phyloP scores from a whole-genome alignment of 2,888 invertebrate species.

The Epicampocera succincta region DNA sequence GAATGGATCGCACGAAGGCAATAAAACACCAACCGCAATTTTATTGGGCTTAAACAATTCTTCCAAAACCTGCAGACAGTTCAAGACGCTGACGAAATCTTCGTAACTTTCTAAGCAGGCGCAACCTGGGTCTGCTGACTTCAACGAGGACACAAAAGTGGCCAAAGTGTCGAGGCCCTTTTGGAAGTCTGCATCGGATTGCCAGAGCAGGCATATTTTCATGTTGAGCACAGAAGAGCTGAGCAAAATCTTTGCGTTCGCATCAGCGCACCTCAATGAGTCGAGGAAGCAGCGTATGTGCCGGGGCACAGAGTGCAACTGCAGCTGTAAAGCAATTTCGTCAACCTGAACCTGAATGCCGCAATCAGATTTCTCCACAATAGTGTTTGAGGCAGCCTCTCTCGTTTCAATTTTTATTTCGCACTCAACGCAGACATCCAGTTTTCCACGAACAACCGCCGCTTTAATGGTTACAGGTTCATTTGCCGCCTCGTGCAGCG shows the following conservation, averaged over 20 bases:
- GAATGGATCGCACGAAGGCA: not conserved
- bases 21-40: slow-evolving; percentile 73
- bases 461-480: not conserved
- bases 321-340: slow-evolving; percentile 71
- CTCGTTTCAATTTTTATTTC: slow-evolving; percentile 40
- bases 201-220: slow-evolving; percentile 73
- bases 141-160: slow-evolving; percentile 63
- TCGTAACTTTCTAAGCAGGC: slow-evolving; percentile 73
- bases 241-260: slow-evolving; percentile 11
- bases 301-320: slow-evolving; percentile 71
- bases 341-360: slow-evolving; percentile 74
- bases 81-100: slow-evolving; percentile 75
- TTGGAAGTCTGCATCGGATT: slow-evolving; percentile 74
- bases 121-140: slow-evolving; percentile 1
- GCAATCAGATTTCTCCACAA: slow-evolving; percentile 68
- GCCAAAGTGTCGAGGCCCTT: slow-evolving; percentile 74
- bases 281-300: slow-evolving; percentile 72
- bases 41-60: slow-evolving; percentile 73
- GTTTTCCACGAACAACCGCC: not conserved
- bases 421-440: slow-evolving; percentile 71
- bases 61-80: slow-evolving; percentile 74
- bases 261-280: slow-evolving; percentile 68
- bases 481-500: slow-evolving; percentile 69
- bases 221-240: slow-evolving; percentile 55
- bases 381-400: slow-evolving; percentile 68